phyloP scores from a whole-genome alignment of 2,113 vertebrate genomes.

The Corythornis vintsioides region DNA sequence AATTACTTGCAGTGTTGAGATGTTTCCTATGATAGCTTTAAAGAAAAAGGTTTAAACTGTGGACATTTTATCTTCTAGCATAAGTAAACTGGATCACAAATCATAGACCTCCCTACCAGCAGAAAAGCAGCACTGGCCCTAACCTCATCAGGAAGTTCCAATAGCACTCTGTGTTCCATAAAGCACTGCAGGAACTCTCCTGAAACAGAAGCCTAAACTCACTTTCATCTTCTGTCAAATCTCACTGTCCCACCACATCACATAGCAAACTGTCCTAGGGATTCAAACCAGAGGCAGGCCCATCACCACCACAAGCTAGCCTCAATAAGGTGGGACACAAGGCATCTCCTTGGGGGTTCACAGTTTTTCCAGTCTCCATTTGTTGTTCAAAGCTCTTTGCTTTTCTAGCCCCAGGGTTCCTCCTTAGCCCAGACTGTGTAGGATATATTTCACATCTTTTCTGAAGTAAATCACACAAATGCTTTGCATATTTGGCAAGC shows the following conservation, averaged over 20 bases:
- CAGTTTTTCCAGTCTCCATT: background rate
- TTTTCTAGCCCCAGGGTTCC: background rate
- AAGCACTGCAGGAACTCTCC: background rate
- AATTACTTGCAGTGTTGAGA: background rate
- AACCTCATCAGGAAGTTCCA: background rate
- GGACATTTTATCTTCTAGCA: background rate
- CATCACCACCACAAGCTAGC: background rate
- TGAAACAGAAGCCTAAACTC: background rate
- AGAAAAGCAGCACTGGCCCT: background rate
- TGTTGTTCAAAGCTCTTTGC: background rate
- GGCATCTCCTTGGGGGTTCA: background rate
- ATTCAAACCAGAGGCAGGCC: background rate
- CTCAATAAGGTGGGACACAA: background rate
- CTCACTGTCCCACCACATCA: background rate
- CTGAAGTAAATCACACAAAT: conserved; percentile 41
- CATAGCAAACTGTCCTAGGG: background rate
- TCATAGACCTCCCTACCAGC: background rate
- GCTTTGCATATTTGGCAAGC: conserved; percentile 38
- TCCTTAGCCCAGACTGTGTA: background rate
- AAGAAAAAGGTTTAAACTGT: background rate
- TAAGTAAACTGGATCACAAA: background rate
- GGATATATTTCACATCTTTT: conserved; percentile 21
- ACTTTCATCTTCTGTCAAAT: background rate
- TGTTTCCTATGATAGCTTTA: background rate
- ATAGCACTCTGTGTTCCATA: background rate